Base-by-base conservation (phyloP, 2,888 invertebrate genomes). In the Darwinula stevensoni region DNA sequence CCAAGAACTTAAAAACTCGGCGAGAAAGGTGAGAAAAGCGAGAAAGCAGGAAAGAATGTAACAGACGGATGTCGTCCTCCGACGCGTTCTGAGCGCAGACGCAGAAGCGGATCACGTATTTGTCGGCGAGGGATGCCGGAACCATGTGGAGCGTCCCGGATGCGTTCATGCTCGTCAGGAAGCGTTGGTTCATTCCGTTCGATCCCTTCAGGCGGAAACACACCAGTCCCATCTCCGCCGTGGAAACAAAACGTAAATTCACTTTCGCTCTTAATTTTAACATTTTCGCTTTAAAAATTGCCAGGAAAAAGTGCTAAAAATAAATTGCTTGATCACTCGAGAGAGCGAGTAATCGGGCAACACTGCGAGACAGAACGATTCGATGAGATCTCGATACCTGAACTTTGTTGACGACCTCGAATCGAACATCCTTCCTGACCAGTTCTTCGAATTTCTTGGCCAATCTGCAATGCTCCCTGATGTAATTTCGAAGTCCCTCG, bases 141-240 rank as follows among this genome's bases (percentile, higher is more conserved):
- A 88, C 88, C 88, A 94, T 91, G 51, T 94, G 91, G 37, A 94
- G 56, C 50, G 74, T 75, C 11, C 86, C 91, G 3, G 86, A 84
- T 36, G 76, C 86, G 47, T 94, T 94, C 42, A 94, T 80, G 39
- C 66, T 65, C 36, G 80, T 78, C 42, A 94, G 53, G 26, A 94
- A 57, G 49, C 78, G 80, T 52, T 88, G 82, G 49, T 91, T 91
- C 31, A 82, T 46, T 33, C 61, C 60, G 46, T 80, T 74, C 15
- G 59, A 57, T 34, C 76, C 78, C 47, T 68, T 66, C 12, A 84
- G 59, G 2, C 84, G 70, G 49, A 88, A 88, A 48, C 84, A 86
- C 2, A 86, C 84, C 36, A 88, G 54, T 1, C 84, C 86, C 51
- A 84, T 57, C 80, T 76, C n/a, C 22, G n/a, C 22, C 6, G 22